These are phyloP conservation scores for Oryctes rhinoceros DNA, from an alignment of 1,140 invertebrate genomes.

Conservation along the genomic window DNA sequence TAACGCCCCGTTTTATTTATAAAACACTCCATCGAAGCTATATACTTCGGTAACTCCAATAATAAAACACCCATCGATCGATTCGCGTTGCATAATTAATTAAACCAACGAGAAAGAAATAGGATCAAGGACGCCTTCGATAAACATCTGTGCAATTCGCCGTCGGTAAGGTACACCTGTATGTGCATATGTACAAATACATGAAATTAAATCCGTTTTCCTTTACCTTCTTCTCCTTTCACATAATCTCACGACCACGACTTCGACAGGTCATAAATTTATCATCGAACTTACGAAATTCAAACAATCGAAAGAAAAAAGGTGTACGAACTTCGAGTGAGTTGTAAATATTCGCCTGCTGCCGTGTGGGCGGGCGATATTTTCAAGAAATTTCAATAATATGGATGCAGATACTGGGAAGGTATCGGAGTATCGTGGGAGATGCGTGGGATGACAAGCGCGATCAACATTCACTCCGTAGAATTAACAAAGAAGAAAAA, in stretches of 20 bases:
- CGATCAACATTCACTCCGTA: neutral
- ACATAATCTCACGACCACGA: neutral
- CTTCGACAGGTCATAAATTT: neutral
- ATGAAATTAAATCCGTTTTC: too few species aligned
- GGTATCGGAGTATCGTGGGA: conserved; percentile 4
- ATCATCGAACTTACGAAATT: neutral
- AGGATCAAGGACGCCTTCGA: conserved; percentile 1
- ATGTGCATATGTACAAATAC: too few species aligned
- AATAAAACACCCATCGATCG: neutral
- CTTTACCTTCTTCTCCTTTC: neutral
- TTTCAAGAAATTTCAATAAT: conserved; percentile 3
- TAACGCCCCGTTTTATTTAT: too few species aligned
- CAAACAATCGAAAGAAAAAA: neutral
- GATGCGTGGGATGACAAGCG: neutral
- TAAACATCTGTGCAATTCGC: neutral
- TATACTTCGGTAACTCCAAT: neutral
- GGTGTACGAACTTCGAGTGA: neutral
- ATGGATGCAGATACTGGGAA: neutral
- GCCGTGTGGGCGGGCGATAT: neutral
- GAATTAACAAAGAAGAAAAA: too few species aligned
- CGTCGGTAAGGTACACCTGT: neutral
- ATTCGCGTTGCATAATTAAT: neutral
- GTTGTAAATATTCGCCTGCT: conserved; percentile 2
- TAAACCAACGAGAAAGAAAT: conserved; percentile 9
- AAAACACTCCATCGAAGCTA: too few species aligned